These are phyloP conservation scores for Sycophaga agraensis DNA, from an alignment of 1,140 invertebrate genomes.

Conservation along the genomic window DNA sequence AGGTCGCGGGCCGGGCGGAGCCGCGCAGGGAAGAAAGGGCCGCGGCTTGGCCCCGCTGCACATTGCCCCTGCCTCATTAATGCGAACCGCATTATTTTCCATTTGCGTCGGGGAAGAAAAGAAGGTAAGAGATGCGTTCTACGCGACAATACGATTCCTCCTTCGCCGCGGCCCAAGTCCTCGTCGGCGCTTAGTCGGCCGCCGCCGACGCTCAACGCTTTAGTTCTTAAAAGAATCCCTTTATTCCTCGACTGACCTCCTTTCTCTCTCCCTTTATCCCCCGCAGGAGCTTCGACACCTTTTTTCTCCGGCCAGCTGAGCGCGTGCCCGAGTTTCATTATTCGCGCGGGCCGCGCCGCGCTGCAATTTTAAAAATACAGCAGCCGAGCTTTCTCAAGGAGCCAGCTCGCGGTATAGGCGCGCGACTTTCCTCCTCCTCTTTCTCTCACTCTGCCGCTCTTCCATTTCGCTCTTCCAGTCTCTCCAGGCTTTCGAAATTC, in stretches of 20 bases:
- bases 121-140: conserved; percentile 18
- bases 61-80: conserved; percentile 32
- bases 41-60: background rate
- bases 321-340: background rate
- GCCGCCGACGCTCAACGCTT: too few species aligned
- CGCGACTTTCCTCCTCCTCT: too few species aligned
- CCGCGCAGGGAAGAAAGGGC: conserved; percentile 7
- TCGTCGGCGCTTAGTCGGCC: too few species aligned
- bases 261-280: conserved; percentile 13
- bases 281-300: conserved; percentile 3
- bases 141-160: conserved; percentile 13
- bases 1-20: background rate
- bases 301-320: background rate
- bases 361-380: too few species aligned
- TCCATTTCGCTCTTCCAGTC: too few species aligned
- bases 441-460: too few species aligned
- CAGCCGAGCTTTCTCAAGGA: too few species aligned
- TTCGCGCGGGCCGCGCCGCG: too few species aligned
- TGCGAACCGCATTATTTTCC: conserved; percentile 39
- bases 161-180: too few species aligned
- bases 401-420: too few species aligned
- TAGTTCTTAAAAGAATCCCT: background rate
- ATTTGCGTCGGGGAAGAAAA: conserved; percentile 24
- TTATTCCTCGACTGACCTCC: conserved; percentile 25
- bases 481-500: too few species aligned